phyloP scores from a whole-genome alignment of 2,797 vertebrate species.

The Erethizon dorsatum region DNA sequence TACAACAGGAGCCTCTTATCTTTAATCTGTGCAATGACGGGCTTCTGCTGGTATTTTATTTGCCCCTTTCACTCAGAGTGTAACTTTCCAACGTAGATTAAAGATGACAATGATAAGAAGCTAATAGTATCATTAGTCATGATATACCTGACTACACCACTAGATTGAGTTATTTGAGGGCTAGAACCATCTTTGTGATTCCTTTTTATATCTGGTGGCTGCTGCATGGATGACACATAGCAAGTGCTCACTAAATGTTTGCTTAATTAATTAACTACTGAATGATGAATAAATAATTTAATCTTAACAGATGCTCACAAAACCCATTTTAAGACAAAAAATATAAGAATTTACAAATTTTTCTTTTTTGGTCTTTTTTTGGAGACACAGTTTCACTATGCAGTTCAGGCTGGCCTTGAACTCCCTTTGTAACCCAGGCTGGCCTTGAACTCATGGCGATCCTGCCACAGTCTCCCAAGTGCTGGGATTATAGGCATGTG shows the following conservation, averaged over 20 bases:
- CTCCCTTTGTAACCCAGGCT: too few species aligned
- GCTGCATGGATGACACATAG: neutral
- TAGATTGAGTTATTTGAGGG: neutral
- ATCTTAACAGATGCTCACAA: constrained; percentile 52
- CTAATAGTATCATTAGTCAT: neutral
- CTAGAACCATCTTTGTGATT: neutral
- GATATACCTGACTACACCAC: neutral
- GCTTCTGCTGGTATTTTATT: constrained; percentile 17
- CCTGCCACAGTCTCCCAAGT: too few species aligned
- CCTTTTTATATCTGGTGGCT: neutral
- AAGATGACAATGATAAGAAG: constrained; percentile 9
- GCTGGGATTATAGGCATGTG: too few species aligned
- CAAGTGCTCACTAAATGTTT: constrained; percentile 33
- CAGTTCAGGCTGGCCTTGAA: too few species aligned
- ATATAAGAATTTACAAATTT: constrained; percentile 13
- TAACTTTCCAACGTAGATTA: constrained; percentile 42
- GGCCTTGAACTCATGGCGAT: too few species aligned
- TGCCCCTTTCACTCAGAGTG: neutral
- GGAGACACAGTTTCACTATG: too few species aligned
- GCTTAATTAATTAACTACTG: neutral
- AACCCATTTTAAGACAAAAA: constrained; percentile 37
- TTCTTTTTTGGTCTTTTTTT: too few species aligned
- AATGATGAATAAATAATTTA: neutral
- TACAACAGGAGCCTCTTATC: neutral
- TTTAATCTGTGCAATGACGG: neutral